These are phyloP conservation scores for Eupsittula cactorum DNA, from an alignment of 2,113 vertebrate genomes.

Conservation along the genomic window DNA sequence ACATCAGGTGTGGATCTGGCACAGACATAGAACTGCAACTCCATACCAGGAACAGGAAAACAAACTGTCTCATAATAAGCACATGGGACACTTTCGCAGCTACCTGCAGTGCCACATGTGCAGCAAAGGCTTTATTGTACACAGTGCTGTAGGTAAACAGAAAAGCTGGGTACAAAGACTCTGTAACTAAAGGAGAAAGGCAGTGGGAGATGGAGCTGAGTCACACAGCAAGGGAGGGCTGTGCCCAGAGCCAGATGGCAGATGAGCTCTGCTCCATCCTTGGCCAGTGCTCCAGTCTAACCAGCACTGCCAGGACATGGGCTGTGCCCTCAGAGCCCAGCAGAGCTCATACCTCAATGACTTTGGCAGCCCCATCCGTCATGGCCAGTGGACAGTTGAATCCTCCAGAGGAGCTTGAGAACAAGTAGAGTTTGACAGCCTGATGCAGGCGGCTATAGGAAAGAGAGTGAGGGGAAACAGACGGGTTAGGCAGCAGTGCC, in stretches of 20 bases:
- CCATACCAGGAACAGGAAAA: neutral
- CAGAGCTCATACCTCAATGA: constrained; percentile 80
- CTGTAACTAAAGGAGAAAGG: neutral
- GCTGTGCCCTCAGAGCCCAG: neutral
- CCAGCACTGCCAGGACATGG: neutral
- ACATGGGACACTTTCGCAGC: neutral
- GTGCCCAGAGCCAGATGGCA: neutral
- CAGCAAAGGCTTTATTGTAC: neutral
- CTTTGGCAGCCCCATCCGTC: constrained; percentile 90
- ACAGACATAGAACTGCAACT: neutral
- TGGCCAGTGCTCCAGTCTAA: neutral
- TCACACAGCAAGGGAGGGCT: neutral
- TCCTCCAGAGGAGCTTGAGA: constrained; percentile 77
- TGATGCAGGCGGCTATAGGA: constrained; percentile 82
- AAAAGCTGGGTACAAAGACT: neutral
- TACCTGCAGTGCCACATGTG: neutral
- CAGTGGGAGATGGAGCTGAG: neutral
- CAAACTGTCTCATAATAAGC: neutral
- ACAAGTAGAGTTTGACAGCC: constrained; percentile 86
- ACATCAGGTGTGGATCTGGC: neutral
- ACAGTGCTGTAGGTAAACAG: neutral
- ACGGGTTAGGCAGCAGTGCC: neutral
- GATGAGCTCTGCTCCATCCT: neutral
- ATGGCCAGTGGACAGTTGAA: constrained; percentile 86
- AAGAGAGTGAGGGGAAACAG: neutral